Base-by-base conservation (phyloP, 2,113 vertebrate species). In the Spermophilus dauricus region DNA sequence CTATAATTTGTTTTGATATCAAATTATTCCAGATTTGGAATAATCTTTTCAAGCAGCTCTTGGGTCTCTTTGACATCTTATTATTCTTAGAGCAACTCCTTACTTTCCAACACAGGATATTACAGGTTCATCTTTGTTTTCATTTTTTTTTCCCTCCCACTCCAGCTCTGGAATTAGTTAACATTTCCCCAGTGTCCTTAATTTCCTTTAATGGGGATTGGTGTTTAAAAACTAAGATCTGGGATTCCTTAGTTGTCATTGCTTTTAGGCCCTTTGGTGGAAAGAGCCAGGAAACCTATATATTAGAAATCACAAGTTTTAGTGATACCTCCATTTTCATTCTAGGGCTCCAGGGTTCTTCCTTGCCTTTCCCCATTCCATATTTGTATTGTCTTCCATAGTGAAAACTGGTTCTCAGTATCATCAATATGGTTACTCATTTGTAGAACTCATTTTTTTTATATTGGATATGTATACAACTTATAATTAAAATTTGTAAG, bases 1-100 rank as follows among this genome's bases (percentile, higher is more conserved):
- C 63, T 77, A 28, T 92, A 24, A 92, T 42, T 90, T 91, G 78
- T 94, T 94, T 92, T 69, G 2, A 87, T 81, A 28, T 92, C 76
- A 85, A 10, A 61, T 89, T 42, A 20, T 82, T 20, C 61, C 58
- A 80, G 16, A 83, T 92, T 77, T 96, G 75, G 53, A 95, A 53
- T 53, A 63, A 63, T 10, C 8, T 24, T 83, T 89, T 92, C 48
- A 84, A 81, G 14, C 58, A 63, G 39, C 32, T 73, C 48, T 26
- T 82, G 28, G 58, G 32, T 84, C 81, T 95, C 83, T 95, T 63
- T 85, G 92, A 83, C 32, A 86, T 75, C 48, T 37, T 67, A 6
- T 85, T 94, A 8, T 85, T 94, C 17, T 39, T 94, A 80, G n/a
- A 91, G 86, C 48, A 86, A 8, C 73, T 76, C n/a, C 37, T 91